These are phyloP conservation scores for Lomographa bimaculata DNA, from an alignment of 2,888 invertebrate genomes.

Conservation along the genomic window DNA sequence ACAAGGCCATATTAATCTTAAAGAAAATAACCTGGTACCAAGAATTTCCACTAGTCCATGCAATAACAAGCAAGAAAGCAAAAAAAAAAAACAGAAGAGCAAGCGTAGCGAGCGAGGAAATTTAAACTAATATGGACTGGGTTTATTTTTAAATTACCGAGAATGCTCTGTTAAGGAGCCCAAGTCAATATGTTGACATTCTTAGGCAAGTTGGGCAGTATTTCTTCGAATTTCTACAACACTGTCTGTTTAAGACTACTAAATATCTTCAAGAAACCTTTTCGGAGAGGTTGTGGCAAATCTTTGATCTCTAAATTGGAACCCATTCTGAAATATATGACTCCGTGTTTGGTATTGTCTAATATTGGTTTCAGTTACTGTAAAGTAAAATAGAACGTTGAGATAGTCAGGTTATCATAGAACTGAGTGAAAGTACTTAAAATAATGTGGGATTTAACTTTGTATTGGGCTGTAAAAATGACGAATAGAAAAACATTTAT, in stretches of 20 bases:
- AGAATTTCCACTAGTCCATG: too few relatives aligned
- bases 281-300: constrained; percentile 42
- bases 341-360: constrained; percentile 51
- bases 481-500: too few relatives aligned
- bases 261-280: constrained; percentile 54
- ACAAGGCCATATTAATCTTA: too few relatives aligned
- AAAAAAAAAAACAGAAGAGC: too few relatives aligned
- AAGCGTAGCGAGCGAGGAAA: too few relatives aligned
- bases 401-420: too few relatives aligned
- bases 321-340: constrained; percentile 64
- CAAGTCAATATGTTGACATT: constrained; percentile 69
- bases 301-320: constrained; percentile 49
- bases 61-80: too few relatives aligned
- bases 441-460: too few relatives aligned
- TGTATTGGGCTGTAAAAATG: too few relatives aligned
- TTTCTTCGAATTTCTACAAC: constrained; percentile 70
- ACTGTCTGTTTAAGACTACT: constrained; percentile 63
- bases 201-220: constrained; percentile 48
- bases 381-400: constrained; percentile 7
- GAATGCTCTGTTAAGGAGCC: constrained; percentile 59
- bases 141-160: constrained; percentile 52
- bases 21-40: too few relatives aligned
- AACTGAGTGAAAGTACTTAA: too few relatives aligned
- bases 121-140: too few relatives aligned
- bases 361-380: constrained; percentile 52